Conservation (phyloP, 2,888 invertebrate genomes). For the Scotopteryx bipunctaria region DNA sequence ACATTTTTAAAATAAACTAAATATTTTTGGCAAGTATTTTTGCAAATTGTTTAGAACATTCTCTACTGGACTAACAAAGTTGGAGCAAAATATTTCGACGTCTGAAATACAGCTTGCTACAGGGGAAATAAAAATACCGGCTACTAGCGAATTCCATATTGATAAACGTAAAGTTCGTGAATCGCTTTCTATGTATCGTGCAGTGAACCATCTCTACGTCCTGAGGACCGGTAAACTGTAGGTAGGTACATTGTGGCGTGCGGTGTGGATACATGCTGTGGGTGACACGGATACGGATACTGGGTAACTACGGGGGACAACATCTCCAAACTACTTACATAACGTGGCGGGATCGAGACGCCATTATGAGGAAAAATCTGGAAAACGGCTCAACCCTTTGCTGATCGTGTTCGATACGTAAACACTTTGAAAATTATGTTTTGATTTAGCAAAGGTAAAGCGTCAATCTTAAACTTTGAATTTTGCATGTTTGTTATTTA, state of each 20-base stretch:
- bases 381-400: slow-evolving; percentile 22
- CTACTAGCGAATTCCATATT: slow-evolving; percentile 1
- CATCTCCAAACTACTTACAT: slow-evolving; percentile 72
- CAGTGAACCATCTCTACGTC: slow-evolving; percentile 23
- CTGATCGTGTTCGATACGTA: slow-evolving; percentile 17
- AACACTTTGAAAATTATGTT: slow-evolving; percentile 9
- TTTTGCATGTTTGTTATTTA: too few relatives aligned
- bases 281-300: slow-evolving; percentile 51
- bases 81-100: slow-evolving; percentile 3
- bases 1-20: too few relatives aligned
- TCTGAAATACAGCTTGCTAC: neutral
- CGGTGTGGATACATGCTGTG: slow-evolving; percentile 54
- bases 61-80: neutral
- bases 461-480: neutral
- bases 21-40: too few relatives aligned
- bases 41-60: neutral
- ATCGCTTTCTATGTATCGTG: slow-evolving; percentile 28
- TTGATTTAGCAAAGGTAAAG: slow-evolving; percentile 3
- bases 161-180: slow-evolving; percentile 18
- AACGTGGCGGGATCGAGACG: slow-evolving; percentile 34
- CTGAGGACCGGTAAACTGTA: slow-evolving; percentile 17
- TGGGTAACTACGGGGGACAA: slow-evolving; percentile 60
- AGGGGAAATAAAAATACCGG: neutral
- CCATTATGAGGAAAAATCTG: slow-evolving; percentile 21
- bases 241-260: slow-evolving; percentile 35